Evolutionary conservation across 2,888 invertebrate genomes (phyloP).

Genomic region (Drosophila setosimentum): DNA sequence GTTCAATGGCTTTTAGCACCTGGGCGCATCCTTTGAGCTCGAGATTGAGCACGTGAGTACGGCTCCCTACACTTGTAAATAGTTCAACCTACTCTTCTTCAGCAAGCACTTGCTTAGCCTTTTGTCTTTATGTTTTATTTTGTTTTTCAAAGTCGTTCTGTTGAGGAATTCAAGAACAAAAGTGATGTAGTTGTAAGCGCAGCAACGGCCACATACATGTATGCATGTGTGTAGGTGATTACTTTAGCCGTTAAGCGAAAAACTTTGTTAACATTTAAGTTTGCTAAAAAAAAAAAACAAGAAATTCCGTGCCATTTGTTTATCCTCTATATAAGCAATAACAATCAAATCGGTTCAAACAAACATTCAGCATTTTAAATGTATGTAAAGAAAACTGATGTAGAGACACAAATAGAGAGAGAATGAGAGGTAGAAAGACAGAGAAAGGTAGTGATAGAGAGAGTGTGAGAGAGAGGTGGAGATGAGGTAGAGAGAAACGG

Average conservation of each 20-base stretch:
- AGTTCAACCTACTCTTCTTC: slow-evolving; percentile 49
- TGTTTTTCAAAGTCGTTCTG: slow-evolving; percentile 46
- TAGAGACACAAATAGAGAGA: slow-evolving; percentile 1
- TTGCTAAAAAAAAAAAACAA: slow-evolving; percentile 57
- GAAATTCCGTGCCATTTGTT: slow-evolving; percentile 81
- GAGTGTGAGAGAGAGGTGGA: neutral
- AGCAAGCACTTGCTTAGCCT: slow-evolving; percentile 51
- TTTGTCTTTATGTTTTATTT: slow-evolving; percentile 47
- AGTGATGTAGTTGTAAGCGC: slow-evolving; percentile 85
- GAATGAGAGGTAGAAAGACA: neutral
- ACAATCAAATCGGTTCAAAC: slow-evolving; percentile 75
- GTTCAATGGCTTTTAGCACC: slow-evolving; percentile 78
- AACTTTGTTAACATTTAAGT: slow-evolving; percentile 69
- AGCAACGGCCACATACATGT: slow-evolving; percentile 52
- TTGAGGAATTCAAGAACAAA: slow-evolving; percentile 74
- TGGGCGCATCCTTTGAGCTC: slow-evolving; percentile 69
- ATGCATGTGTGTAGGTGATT: slow-evolving; percentile 25
- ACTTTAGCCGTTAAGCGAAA: slow-evolving; percentile 49
- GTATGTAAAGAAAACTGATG: slow-evolving; percentile 42
- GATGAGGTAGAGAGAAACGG: neutral
- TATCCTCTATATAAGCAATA: slow-evolving; percentile 73
- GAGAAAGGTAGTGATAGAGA: too few relatives aligned
- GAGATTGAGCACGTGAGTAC: slow-evolving; percentile 65
- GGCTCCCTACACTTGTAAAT: slow-evolving; percentile 61
- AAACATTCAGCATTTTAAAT: slow-evolving; percentile 67